Base-by-base conservation (phyloP, 2,797 vertebrate genomes). In the Hypotaenidia okinawae region DNA sequence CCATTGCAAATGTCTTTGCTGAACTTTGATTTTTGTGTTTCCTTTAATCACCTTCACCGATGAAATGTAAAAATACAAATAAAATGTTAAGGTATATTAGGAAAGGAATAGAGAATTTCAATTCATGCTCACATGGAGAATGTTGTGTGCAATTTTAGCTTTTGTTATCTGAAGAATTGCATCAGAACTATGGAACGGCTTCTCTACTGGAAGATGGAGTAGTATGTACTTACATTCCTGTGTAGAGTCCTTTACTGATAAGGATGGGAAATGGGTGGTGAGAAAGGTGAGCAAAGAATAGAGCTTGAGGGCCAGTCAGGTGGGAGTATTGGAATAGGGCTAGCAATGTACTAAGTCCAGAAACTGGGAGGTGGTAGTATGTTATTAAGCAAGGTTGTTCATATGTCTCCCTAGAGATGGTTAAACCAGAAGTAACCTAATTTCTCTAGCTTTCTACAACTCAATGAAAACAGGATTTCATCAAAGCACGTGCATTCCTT, bases 341-440 rank as follows among this genome's bases (percentile, higher is more conserved):
- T 64, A 37, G 7, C 19, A 18, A 49, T 13, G 22, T 17, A 30
- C 67, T 17, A 30, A 18, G 9, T 41, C 32, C 55, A 54, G 67
- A 52, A 84, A 72, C 0, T 7, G 27, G 16, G 54, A 68, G 19
- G 6, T 33, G 11, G 9, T 52, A n/a, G 10, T 24, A 19, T 37
- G 28, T 16, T 21, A 4, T 52, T 57, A 39, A 54, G 23, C 19
- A 9, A 52, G 27, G 15, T 33, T 17, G 18, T 21, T 61, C 22
- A 6, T 15, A 5, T 25, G 5, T 54, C 51, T 76, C 64, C 32
- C 17, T 41, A 62, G 55, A 43, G 45, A 51, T 0, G 0, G 23
- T 25, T 69, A 51, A 79, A 52, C 27, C 3, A 68, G 32, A 68
- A 64, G 11, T 25, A 27, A 62, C 10, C n/a, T 16, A 17, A 24